These are phyloP conservation scores for Epistrophe grossulariae DNA, from an alignment of 2,888 invertebrate species.

Conservation along the genomic window DNA sequence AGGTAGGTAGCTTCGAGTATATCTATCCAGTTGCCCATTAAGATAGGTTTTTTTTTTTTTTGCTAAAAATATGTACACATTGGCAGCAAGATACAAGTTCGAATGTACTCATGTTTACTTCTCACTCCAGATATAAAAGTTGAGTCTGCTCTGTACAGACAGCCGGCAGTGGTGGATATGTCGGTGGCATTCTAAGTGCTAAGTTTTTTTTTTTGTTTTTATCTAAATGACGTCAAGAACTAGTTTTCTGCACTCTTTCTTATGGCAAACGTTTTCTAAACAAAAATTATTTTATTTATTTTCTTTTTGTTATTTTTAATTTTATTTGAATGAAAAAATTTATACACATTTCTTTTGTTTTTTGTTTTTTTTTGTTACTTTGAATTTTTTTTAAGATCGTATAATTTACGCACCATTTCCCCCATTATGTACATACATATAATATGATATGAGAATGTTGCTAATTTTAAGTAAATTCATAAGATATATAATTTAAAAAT, in stretches of 20 bases:
- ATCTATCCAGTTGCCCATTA: neutral
- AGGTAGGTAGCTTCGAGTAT: neutral
- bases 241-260: slow-evolving; percentile 44
- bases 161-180: neutral
- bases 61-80: slow-evolving; percentile 18
- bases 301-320: slow-evolving; percentile 23
- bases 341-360: slow-evolving; percentile 10
- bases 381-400: slow-evolving; percentile 21
- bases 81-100: slow-evolving; percentile 54
- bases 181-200: slow-evolving; percentile 21
- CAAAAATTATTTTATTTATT: slow-evolving; percentile 27
- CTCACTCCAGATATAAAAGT: slow-evolving; percentile 54
- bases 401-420: slow-evolving; percentile 66
- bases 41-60: slow-evolving; percentile 6
- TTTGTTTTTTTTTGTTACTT: neutral
- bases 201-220: slow-evolving; percentile 17
- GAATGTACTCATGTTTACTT: slow-evolving; percentile 68
- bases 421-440: neutral
- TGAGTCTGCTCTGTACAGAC: slow-evolving; percentile 35
- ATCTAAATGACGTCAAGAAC: slow-evolving; percentile 43
- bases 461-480: slow-evolving; percentile 51
- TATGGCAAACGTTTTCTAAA: slow-evolving; percentile 48
- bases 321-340: slow-evolving; percentile 21
- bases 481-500: slow-evolving; percentile 44
- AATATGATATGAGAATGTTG: slow-evolving; percentile 49